Base-by-base conservation (phyloP, 2,797 vertebrate genomes). In the Crocodylus rhombifer region DNA sequence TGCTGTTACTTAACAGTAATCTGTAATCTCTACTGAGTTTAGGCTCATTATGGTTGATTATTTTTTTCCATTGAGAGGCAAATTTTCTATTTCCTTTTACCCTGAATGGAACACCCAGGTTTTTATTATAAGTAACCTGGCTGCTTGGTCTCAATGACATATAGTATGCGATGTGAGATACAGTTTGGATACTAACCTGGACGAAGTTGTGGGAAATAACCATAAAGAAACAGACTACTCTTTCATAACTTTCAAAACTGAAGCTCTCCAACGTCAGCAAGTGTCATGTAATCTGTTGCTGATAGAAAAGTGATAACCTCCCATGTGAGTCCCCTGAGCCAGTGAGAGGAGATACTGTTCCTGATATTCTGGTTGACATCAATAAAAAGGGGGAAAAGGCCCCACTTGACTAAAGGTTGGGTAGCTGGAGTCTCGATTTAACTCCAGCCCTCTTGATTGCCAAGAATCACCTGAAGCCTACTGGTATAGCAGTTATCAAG, bases 11-110 rank as follows among this genome's bases (percentile, higher is more conserved):
- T 51, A 51, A 51, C 33, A 51, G 42, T 51, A 10, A 17, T 60
- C 55, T 51, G 14, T 11, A 33, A 23, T 23, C 28, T 42, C 15
- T 75, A 58, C 11, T 30, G 61, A 85, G 8, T 2, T 20, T 28
- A 33, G 5, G 20, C 33, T 71, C 13, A n/a, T 8, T 1, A 0
- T 14, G 6, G n/a, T 73, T 73, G 33, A 51, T 51, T 11, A 3
- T 56, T 88, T 85, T 33, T 91, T 58, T 61, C 75, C 51, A 3
- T 11, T 28, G 28, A 85, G 78, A 76, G 16, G 55, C 25, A 71
- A n/a, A 17, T 0, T 8, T 63, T 28, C 14, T 82, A 14, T 76
- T 80, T 91, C 71, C 62, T 71, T 55, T 3, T 9, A 15, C 69
- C 18, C 16, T 28, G 65, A 71, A 26, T 65, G 67, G 74, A 78